phyloP scores from a whole-genome alignment of 2,113 vertebrate genomes.

The Epinephelus lanceolatus region DNA sequence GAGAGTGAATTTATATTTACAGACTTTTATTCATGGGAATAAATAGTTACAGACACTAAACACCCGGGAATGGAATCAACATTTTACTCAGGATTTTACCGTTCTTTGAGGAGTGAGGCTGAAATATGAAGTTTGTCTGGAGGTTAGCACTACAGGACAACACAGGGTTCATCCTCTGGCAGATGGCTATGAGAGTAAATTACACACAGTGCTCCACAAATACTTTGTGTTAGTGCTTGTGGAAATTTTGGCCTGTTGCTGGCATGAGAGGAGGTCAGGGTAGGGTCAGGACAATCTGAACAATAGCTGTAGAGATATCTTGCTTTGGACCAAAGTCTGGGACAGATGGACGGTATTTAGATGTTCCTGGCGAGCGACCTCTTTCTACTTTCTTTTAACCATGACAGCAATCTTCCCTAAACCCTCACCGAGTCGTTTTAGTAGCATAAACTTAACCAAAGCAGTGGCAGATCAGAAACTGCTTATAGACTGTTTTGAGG shows the following conservation, averaged over 20 bases:
- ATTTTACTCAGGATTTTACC: too few species aligned
- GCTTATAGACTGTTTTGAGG: too few species aligned
- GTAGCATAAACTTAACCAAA: too few species aligned
- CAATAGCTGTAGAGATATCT: neutral
- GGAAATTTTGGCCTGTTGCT: neutral
- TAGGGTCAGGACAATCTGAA: neutral
- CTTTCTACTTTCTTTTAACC: neutral
- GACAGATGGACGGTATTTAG: neutral
- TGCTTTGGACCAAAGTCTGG: neutral
- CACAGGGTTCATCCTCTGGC: neutral
- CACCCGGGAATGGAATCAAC: neutral
- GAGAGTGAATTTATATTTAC: neutral
- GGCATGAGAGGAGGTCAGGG: neutral
- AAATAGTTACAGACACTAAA: neutral
- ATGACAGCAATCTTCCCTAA: too few species aligned
- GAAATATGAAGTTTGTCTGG: neutral
- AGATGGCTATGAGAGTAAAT: neutral
- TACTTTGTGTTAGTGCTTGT: neutral
- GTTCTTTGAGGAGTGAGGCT: too few species aligned
- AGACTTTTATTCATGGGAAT: neutral
- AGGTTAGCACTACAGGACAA: neutral
- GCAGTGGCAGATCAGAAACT: too few species aligned
- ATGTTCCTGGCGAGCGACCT: neutral
- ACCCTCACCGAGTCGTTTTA: too few species aligned
- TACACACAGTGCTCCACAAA: neutral